Evolutionary conservation across 1,140 invertebrate genomes (phyloP), one percentile per base, ranked within the genome.

Genomic region (Panagrolaimus sp.): DNA sequence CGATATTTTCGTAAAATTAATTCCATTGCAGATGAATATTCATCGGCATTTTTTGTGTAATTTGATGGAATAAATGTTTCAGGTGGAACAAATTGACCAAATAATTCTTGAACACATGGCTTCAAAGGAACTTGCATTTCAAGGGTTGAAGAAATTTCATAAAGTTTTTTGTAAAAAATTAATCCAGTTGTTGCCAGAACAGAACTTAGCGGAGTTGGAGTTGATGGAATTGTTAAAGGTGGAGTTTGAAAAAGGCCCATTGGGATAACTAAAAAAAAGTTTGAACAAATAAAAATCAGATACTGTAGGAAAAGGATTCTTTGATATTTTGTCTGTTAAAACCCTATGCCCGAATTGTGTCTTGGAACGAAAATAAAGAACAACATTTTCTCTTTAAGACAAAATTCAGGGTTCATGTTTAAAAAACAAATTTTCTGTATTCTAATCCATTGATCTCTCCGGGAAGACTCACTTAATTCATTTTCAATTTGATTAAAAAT

Each of bases 261-360:
- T 14, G 52, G 52, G 12, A 58, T 58, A 12, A 58, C 52, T 58
- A 28, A 58, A 58, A 58, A n/a, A n/a, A n/a, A n/a, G n/a, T n/a
- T n/a, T n/a, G n/a, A n/a, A n/a, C n/a, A n/a, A n/a, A n/a, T n/a
- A n/a, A n/a, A n/a, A n/a, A n/a, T n/a, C n/a, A n/a, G n/a, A n/a
- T n/a, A n/a, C n/a, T n/a, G n/a, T n/a, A n/a, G n/a, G n/a, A n/a
- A n/a, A n/a, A n/a, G n/a, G n/a, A n/a, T n/a, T n/a, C n/a, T n/a
- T n/a, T n/a, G n/a, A n/a, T n/a, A n/a, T n/a, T n/a, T n/a, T n/a
- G n/a, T n/a, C n/a, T n/a, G n/a, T n/a, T n/a, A n/a, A n/a, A n/a
- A n/a, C n/a, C n/a, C n/a, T n/a, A n/a, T n/a, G n/a, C n/a, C n/a
- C n/a, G n/a, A n/a, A n/a, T n/a, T n/a, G n/a, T n/a, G n/a, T n/a